Evolutionary conservation across 2,113 vertebrate species (phyloP), one percentile per base, ranked within the genome.

Genomic region (Orcinus orca): DNA sequence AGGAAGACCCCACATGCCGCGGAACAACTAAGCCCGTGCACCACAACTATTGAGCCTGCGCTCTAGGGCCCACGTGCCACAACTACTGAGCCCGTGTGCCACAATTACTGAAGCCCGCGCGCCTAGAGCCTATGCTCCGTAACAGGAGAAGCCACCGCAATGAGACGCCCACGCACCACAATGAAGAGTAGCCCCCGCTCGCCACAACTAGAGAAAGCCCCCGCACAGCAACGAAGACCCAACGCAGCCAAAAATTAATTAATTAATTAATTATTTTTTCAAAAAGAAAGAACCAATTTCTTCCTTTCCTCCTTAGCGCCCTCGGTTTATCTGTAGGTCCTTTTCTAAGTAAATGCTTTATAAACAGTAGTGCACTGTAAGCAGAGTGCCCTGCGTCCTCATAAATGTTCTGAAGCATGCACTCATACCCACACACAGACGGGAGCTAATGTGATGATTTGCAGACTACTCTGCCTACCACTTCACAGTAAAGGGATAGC

Each of bases 201-300:
- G 15, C 53, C 53, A 53, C 53, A 53, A 53, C 53, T 53, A 53
- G 53, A 53, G 53, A 18, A 53, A 53, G 53, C 53, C 15, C 5
- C 5, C 5, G 5, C 53, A 18, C 53, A 53, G 53, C 15, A 53
- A 53, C 1, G 15, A 17, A 53, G 53, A 53, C 15, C 53, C 53
- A 53, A 18, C 5, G 1, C 15, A 53, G 53, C 53, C 53, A 53
- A 53, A 53, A 53, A 17, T 53, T 0, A 53, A 53, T 53, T 0
- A 53, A 53, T 53, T 1, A 53, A 53, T 53, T 6, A 53, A 17
- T 53, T 17, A 0, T 17, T 17, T 15, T 50, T 1, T 1, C 1
- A 17, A 53, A 53, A 29, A 47, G 44, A 88, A 65, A 58, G 47
- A 36, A n/a, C 9, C 74, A 4, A 15, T 29, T 44, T 90, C 58